Evolutionary conservation across 2,888 invertebrate species (phyloP), one percentile per base, ranked within the genome.

Genomic region (Zhengitettix transpicula): DNA sequence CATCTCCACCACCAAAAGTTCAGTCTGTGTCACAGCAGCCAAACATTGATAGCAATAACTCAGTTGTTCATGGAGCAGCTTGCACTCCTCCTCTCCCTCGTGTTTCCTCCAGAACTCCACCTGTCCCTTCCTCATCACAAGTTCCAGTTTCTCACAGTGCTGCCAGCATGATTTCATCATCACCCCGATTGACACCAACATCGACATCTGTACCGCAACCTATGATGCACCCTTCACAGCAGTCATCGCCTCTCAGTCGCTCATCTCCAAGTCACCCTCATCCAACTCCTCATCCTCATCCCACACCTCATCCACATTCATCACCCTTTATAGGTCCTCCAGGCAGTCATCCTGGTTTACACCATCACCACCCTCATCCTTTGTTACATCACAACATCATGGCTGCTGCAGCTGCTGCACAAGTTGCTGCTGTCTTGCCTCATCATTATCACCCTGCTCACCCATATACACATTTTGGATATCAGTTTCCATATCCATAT

Each of bases 141-240:
- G 73, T 76, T 52, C 76, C 78, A 57, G 77, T 78, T 10, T 76
- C 78, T 10, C 82, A 82, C 71, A 81, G 81, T n/a, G 81, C 82
- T 12, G 73, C 81, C 10, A 81, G 81, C 66, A 70, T 82, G 59
- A 81, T 82, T 73, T 81, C 80, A 67, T 78, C 80, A 15, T 73
- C 68, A 51, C 66, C 70, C n/a, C 66, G 65, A 40, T 70, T 71
- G 8, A 68, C 75, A n/a, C 76, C 79, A 56, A 73, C 81, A 41
- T 78, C 81, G 9, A 80, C 83, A 64, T 81, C 83, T 1, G 80
- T 83, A 65, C 78, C 84, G 12, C 83, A 83, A 42, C 82, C 84
- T 8, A 78, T 82, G 14, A 84, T 87, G 76, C 87, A 87, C 71
- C 84, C 87, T 9, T 81, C 85, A 2, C 87, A 86, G 68, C 85